phyloP scores from a whole-genome alignment of 2,797 vertebrate genomes.

The Enteromius afrohamiltoni region DNA sequence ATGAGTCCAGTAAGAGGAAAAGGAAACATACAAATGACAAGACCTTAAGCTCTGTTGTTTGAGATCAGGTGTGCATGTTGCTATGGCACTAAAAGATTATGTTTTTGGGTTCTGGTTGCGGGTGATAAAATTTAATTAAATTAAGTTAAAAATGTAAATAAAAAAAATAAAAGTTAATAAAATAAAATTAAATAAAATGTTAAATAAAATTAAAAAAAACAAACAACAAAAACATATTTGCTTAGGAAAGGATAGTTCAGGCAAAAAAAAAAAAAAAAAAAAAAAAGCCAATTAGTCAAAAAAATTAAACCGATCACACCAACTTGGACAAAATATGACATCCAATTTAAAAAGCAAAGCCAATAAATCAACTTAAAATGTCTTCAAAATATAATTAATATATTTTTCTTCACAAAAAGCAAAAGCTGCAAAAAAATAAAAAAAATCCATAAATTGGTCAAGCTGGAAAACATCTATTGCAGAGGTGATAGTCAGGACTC shows the following conservation, averaged over 20 bases:
- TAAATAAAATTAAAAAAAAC: neutral
- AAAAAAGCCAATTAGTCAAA: slow-evolving; percentile 16
- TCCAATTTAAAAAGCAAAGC: neutral
- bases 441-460: neutral
- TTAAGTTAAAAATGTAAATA: too few species aligned
- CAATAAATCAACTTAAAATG: neutral
- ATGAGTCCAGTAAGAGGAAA: slow-evolving; percentile 12
- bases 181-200: neutral
- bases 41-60: neutral
- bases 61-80: slow-evolving; percentile 44
- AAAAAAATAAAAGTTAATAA: too few species aligned
- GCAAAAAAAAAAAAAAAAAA: neutral
- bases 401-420: neutral
- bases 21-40: slow-evolving; percentile 24
- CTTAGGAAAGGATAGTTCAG: neutral
- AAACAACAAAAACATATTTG: neutral
- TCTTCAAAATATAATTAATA: neutral
- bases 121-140: neutral
- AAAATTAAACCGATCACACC: neutral
- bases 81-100: slow-evolving; percentile 24
- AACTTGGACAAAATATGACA: slow-evolving; percentile 13
- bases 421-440: neutral
- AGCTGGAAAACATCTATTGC: neutral
- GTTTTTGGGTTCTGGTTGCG: neutral
- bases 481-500: neutral